Conservation (phyloP, 2,888 invertebrate genomes). For the Crossocerus cetratus region DNA sequence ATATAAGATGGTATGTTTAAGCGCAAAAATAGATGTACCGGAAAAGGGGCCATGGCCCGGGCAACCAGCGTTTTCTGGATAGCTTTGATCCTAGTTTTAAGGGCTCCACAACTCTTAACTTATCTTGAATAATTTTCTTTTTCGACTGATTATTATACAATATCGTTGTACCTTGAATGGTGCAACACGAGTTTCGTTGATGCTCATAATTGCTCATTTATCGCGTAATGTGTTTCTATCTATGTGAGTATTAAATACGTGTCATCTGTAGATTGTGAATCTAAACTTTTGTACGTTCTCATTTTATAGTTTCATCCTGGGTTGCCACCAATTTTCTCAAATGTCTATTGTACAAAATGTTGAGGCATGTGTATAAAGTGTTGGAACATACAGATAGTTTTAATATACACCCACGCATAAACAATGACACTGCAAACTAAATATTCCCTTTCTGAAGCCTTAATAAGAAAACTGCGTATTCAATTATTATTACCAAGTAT, state of each 20-base stretch:
- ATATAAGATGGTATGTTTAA: not conserved
- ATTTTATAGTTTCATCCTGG: constrained; percentile 8
- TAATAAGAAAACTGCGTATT: constrained; percentile 29
- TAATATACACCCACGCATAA: constrained; percentile 24
- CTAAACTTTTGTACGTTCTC: not conserved
- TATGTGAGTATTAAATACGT: not conserved
- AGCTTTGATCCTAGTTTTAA: not conserved
- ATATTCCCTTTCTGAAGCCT: constrained; percentile 32
- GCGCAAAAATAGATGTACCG: not conserved
- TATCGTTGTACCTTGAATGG: constrained; percentile 1
- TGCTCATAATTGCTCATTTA: not conserved
- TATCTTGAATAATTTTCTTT: not conserved
- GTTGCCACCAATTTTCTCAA: not conserved
- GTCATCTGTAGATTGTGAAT: not conserved
- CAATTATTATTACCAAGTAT: constrained; percentile 13
- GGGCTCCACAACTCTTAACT: not conserved
- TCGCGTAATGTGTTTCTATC: not conserved
- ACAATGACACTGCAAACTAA: constrained; percentile 33
- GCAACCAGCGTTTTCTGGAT: not conserved
- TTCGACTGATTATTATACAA: constrained; percentile 16
- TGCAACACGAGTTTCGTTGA: not conserved
- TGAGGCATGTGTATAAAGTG: constrained; percentile 36
- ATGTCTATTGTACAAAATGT: constrained; percentile 47
- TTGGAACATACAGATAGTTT: constrained; percentile 42
- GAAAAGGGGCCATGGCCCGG: not conserved